Evolutionary conservation across 2,113 vertebrate species (phyloP).

Genomic region (Leptobrachium ailaonicum): DNA sequence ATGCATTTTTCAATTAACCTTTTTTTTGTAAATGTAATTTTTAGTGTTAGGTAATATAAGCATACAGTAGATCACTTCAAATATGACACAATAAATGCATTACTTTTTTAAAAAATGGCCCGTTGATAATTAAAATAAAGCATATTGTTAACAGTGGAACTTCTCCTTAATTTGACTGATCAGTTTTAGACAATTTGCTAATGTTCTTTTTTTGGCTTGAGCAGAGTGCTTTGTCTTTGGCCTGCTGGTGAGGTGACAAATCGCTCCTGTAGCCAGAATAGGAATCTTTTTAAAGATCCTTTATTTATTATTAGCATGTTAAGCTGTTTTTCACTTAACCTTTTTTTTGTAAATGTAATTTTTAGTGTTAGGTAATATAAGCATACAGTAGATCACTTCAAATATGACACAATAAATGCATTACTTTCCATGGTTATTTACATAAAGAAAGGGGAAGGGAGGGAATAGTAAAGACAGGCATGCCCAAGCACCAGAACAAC

Average conservation of each 20-base stretch:
- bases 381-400: no score
- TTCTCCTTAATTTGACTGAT: slow-evolving; percentile 37
- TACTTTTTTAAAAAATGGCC: slow-evolving; percentile 41
- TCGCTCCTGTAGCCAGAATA: slow-evolving; percentile 21
- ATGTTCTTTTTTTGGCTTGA: slow-evolving; percentile 29
- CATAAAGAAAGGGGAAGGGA: no score
- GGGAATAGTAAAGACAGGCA: no score
- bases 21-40: no score
- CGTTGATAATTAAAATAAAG: slow-evolving; percentile 44
- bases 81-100: no score
- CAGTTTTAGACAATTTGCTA: slow-evolving; percentile 34
- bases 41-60: no score
- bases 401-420: no score
- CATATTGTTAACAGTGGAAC: slow-evolving; percentile 40
- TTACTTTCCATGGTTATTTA: no score
- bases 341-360: background rate
- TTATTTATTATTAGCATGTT: background rate
- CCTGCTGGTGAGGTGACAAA: slow-evolving; percentile 3
- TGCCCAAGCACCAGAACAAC: no score
- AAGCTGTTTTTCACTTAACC: background rate
- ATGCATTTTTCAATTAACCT: background rate
- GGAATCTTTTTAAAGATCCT: background rate
- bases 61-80: no score
- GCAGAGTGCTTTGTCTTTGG: slow-evolving; percentile 7
- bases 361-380: no score